Base-by-base conservation (phyloP, 2,113 vertebrate genomes). In the Datnioides undecimradiatus region DNA sequence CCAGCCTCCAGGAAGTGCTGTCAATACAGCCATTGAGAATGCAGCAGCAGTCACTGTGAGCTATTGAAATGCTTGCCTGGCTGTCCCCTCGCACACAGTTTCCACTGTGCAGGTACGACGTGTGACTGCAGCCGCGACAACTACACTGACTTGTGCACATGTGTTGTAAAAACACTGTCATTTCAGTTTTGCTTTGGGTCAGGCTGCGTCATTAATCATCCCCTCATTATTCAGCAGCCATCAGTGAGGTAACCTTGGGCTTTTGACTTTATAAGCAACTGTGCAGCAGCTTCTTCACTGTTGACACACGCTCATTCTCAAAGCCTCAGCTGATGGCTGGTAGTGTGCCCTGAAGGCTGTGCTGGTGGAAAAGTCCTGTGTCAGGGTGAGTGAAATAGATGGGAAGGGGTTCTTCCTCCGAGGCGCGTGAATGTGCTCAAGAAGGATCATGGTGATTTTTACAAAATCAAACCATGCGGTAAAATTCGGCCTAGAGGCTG, bases 21-120 rank as follows among this genome's bases (percentile, higher is more conserved):
- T 55, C 62, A 76, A 66, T 57, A 33, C 51, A 66, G 29, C 40
- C 62, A 57, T 76, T 76, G 40, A 66, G 38, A 36, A 13, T 2
- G 27, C 21, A 41, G 34, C 58, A 55, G 40, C 62, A 54, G 19
- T 64, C 25, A 52, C 48, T 75, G 59, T 41, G 49, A 65, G 36
- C 60, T 36, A 54, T 21, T 75, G 49, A 75, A 75, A 65, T 21
- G 27, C 60, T 55, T 52, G 51, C 21, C 40, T 29, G 17, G 27
- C 33, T 33, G 17, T 62, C 3, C 60, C 36, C 33, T 16, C 25
- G 23, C 57, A 40, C 46, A 29, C n/a, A 48, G 2, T 31, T 48
- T 65, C n/a, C 25, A 65, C 27, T 31, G 16, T 31, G 52, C 29
- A 52, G 49, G 23, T 48, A 48, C n/a, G 27, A 21, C 48, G 14